Evolutionary conservation across 2,113 vertebrate genomes (phyloP), one percentile per base, ranked within the genome.

Genomic region (Phaethon lepturus): DNA sequence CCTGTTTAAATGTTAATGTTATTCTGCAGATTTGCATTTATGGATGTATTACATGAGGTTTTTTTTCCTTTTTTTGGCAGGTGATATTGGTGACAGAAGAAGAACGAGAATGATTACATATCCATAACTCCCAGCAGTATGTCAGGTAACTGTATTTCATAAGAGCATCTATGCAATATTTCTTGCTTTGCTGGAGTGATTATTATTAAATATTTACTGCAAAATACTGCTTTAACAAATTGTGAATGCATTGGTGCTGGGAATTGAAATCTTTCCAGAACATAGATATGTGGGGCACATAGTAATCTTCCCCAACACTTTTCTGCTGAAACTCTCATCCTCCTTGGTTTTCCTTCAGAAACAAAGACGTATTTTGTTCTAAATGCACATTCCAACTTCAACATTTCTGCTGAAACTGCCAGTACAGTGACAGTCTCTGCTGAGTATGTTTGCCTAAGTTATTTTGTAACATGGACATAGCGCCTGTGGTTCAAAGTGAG

Each of bases 101-200:
- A 96, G 91, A 91, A 94, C 80, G 23, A 98, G 98, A 97, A 98
- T 98, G 98, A 97, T 96, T 93, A 92, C 98, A 96, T 95, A 98
- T 96, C 98, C 95, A 96, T 98, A 98, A 98, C 96, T 97, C 97
- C 98, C 95, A 98, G 98, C 98, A 98, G 98, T 97, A 98, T 98
- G 98, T 98, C 98, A 98, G 98, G 98, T 98, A 98, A 76, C 62
- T 35, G 5, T 56, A 29, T 80, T 64, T 90, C 3, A 1, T 67
- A 69, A 62, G 17, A 80, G 10, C 16, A 58, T 88, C 76, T 49
- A 5, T 50, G 33, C 38, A 73, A 16, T 93, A 45, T 78, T 76
- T 81, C 35, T 60, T 86, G 68, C 58, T 88, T 86, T 89, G 18
- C 58, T 78, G 49, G 44, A 68, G 10, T 71, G 33, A 67, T 66